These are phyloP conservation scores for Hydrolagus affinis DNA, from an alignment of 2,113 vertebrate genomes.

Conservation along the genomic window DNA sequence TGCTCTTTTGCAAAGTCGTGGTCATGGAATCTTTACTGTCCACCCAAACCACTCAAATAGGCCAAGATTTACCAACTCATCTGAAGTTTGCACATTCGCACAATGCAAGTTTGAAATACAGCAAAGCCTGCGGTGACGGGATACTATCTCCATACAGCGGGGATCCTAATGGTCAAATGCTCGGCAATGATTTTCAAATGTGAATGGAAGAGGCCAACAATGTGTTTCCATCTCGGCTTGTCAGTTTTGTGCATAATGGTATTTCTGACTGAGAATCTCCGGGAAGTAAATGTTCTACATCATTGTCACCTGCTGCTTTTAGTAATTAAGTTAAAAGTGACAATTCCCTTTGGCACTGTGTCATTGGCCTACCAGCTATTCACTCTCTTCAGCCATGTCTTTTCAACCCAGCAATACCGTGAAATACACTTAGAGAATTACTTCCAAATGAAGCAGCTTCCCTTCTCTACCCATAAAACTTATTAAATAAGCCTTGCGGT, in stretches of 20 bases:
- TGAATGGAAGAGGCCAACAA: background rate
- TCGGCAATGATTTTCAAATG: conserved; percentile 14
- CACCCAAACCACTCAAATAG: too few relatives aligned
- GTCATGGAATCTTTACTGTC: too few relatives aligned
- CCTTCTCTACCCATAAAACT: conserved; percentile 23
- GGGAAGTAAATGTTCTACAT: conserved; percentile 38
- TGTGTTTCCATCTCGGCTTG: conserved; percentile 33
- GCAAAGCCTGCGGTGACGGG: background rate
- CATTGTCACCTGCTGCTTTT: conserved; percentile 33
- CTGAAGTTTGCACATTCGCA: too few relatives aligned
- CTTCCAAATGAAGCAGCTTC: conserved; percentile 34
- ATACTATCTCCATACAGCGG: background rate
- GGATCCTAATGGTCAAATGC: background rate
- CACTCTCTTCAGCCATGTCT: conserved; percentile 40
- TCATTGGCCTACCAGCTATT: conserved; percentile 48
- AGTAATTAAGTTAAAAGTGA: conserved; percentile 35
- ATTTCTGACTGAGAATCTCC: conserved; percentile 38
- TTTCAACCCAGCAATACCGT: conserved; percentile 37
- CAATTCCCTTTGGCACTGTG: conserved; percentile 36
- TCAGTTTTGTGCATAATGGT: conserved; percentile 37
- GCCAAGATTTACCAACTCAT: too few relatives aligned
- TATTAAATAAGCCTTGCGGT: conserved; percentile 30
- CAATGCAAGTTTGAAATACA: background rate
- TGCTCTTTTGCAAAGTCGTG: too few relatives aligned
- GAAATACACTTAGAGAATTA: conserved; percentile 37